Conservation (phyloP, 2,797 vertebrate genomes). For the Tapirus indicus region DNA sequence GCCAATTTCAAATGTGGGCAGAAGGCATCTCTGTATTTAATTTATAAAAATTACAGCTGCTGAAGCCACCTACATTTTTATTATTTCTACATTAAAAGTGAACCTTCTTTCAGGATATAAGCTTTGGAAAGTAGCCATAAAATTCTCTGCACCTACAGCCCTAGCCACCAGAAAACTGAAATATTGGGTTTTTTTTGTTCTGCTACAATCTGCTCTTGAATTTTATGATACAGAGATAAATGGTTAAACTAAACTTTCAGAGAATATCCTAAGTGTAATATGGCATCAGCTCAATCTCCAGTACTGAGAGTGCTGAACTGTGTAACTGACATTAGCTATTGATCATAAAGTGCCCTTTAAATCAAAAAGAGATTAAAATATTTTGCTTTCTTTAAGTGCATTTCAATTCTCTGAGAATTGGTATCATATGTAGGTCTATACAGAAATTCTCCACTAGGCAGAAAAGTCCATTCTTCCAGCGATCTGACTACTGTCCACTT, state of each 20-base stretch:
- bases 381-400: constrained; percentile 71
- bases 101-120: constrained; percentile 57
- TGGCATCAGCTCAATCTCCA: neutral
- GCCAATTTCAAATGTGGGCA: constrained; percentile 70
- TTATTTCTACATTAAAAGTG: constrained; percentile 72
- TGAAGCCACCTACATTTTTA: constrained; percentile 67
- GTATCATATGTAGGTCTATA: constrained; percentile 51
- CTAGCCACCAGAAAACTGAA: constrained; percentile 64
- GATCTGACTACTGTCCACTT: constrained; percentile 46
- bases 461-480: constrained; percentile 26
- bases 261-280: constrained; percentile 26
- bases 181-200: constrained; percentile 11
- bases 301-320: constrained; percentile 18
- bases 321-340: constrained; percentile 34
- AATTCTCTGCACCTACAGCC: constrained; percentile 42
- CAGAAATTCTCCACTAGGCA: constrained; percentile 21
- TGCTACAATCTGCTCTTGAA: constrained; percentile 71
- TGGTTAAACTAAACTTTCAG: constrained; percentile 70
- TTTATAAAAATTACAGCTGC: constrained; percentile 69
- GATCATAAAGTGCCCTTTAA: constrained; percentile 39
- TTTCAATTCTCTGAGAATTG: constrained; percentile 62
- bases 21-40: constrained; percentile 58
- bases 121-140: constrained; percentile 67
- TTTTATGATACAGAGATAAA: constrained; percentile 74
- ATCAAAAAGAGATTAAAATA: constrained; percentile 54